A percentile compares a stretch with the other conserved stretches of the same genome.
These are phyloP conservation scores for Schrankia costaestrigalis DNA, from an alignment of 2,888 invertebrate genomes.

Conservation along the genomic window DNA sequence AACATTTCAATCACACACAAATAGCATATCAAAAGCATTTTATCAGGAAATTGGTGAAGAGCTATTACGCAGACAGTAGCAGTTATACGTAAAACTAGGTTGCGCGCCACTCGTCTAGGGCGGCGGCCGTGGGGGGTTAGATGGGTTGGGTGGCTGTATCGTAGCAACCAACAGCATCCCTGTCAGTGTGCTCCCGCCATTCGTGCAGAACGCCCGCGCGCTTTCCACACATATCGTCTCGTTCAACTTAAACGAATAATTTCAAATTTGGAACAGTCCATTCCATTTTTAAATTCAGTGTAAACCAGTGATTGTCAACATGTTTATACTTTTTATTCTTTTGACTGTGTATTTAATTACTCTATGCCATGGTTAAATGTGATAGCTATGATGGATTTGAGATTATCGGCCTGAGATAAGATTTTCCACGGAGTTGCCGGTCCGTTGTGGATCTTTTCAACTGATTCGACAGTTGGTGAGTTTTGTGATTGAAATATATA, in stretches of 20 bases:
- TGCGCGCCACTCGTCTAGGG: conserved; percentile 68
- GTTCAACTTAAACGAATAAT: conserved; percentile 32
- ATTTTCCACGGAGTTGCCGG: conserved; percentile 34
- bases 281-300: conserved; percentile 37
- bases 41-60: conserved; percentile 75
- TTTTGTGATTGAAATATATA: conserved; percentile 28
- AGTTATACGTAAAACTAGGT: conserved; percentile 74
- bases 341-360: conserved; percentile 74
- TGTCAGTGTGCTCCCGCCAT: conserved; percentile 63
- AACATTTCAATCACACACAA: conserved; percentile 42
- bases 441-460: conserved; percentile 35
- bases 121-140: conserved; percentile 66
- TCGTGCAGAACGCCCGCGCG: conserved; percentile 54
- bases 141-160: conserved; percentile 69
- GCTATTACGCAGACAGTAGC: conserved; percentile 73
- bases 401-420: conserved; percentile 49
- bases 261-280: conserved; percentile 20
- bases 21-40: conserved; percentile 59
- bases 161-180: conserved; percentile 78
- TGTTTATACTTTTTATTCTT: conserved; percentile 72
- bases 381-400: conserved; percentile 48
- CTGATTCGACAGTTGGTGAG: conserved; percentile 33
- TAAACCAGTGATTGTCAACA: conserved; percentile 40
- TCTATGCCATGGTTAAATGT: conserved; percentile 62
- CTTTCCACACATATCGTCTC: conserved; percentile 12